Evolutionary conservation across 2,113 vertebrate genomes (phyloP), one percentile per base, ranked within the genome.

Genomic region (Struthio camelus): DNA sequence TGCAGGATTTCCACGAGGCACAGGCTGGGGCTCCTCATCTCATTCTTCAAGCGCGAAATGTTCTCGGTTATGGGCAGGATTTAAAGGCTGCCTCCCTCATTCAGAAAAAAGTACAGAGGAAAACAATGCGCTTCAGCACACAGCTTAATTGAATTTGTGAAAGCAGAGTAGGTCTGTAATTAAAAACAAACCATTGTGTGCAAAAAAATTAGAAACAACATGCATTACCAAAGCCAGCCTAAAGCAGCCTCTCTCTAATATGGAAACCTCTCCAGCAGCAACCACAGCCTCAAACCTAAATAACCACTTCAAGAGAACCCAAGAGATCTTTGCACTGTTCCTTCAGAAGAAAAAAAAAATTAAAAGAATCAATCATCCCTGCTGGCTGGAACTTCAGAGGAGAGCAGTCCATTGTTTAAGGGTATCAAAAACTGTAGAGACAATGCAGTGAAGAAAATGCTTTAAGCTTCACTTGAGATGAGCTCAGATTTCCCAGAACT

Each of bases 1-100:
- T 0, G 0, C 22, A 32, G 85, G 56, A 80, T 3, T 67, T 76
- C 51, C 76, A 24, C 0, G 2, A 20, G 51, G 71, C 0, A 2
- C 23, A 44, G 27, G 28, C 46, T 6, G 16, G 9, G 25, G n/a
- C 64, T 73, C 54, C 17, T 0, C 48, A 54, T 9, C 34, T 66
- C 30, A 1, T 72, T 19, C 58, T 27, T 25, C 77, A n/a, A 24
- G 24, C 19, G 30, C 6, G 1, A 38, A 10, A 19, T 2, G 9
- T 32, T 67, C 36, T 79, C 53, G 62, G 27, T 23, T 13, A 1
- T 13, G 40, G 34, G 12, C 27, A 80, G 38, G 38, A 78, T 51
- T 72, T 65, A 25, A 70, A 17, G 38, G 71, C 30, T 80, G 77
- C 34, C 23, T 69, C 51, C 51, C 15, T 72, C 64, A 46, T 6